Evolutionary conservation across 2,888 invertebrate species (phyloP).

Genomic region (Thysanoteuthis rhombus): DNA sequence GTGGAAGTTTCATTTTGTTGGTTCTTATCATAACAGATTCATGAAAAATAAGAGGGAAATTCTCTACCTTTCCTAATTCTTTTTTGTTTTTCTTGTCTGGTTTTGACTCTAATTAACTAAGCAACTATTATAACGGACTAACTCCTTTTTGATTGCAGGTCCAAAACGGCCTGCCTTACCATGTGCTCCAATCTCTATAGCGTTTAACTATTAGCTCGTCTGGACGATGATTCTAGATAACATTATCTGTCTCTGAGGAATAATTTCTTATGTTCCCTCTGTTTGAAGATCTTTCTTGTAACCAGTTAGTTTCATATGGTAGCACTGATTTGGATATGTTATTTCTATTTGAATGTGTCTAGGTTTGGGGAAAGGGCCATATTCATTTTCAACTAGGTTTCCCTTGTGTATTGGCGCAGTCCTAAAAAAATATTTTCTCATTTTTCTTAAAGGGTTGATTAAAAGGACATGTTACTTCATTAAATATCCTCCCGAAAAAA

Average conservation of each 20-base stretch:
- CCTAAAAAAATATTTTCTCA: background rate
- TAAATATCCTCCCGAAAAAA: too few species aligned
- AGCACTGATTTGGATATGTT: background rate
- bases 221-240: background rate
- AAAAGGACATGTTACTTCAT: too few species aligned
- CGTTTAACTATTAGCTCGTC: background rate
- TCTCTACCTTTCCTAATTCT: background rate
- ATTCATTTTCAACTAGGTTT: background rate
- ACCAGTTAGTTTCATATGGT: background rate
- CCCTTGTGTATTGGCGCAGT: background rate
- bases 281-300: background rate
- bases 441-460: background rate
- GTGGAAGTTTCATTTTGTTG: background rate
- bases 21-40: background rate
- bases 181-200: background rate
- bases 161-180: background rate
- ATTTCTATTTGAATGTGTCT: background rate
- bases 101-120: slow-evolving; percentile 12
- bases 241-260: background rate
- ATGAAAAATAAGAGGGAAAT: too few species aligned
- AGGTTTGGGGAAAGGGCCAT: background rate
- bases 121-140: background rate
- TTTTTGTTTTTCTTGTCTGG: background rate
- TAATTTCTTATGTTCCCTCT: background rate
- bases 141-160: background rate